A percentile compares a stretch with the other conserved stretches of the same genome.
Conservation (phyloP, 2,888 invertebrate genomes). For the Volucella zonaria region DNA sequence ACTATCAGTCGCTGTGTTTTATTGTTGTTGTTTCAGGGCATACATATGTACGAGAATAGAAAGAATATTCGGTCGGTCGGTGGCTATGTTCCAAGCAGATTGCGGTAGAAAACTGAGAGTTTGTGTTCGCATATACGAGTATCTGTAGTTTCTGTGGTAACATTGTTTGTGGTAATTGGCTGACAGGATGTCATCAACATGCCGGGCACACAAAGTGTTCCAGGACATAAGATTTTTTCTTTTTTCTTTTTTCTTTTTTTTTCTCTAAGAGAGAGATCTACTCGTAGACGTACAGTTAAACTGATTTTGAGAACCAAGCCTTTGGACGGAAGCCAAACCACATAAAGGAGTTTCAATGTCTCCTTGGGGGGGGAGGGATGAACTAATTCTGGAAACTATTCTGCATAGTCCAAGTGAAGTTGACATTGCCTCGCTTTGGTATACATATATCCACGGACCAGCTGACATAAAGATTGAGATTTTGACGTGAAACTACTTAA, state of each 20-base stretch:
- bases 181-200: conserved; percentile 64
- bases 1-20: conserved; percentile 28
- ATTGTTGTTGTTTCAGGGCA: not conserved
- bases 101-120: conserved; percentile 50
- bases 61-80: conserved; percentile 1
- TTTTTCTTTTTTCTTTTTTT: not conserved
- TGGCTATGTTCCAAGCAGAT: conserved; percentile 51
- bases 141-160: conserved; percentile 26
- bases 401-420: not conserved
- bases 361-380: conserved; percentile 22
- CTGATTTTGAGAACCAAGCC: conserved; percentile 12
- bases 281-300: conserved; percentile 6
- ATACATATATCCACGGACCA: not conserved
- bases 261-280: not conserved
- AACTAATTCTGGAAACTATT: not conserved
- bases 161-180: conserved; percentile 41
- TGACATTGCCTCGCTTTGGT: conserved; percentile 26
- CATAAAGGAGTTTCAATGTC: conserved; percentile 52
- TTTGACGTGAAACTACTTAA: conserved; percentile 2
- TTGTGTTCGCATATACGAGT: conserved; percentile 16
- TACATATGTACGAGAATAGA: not conserved
- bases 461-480: conserved; percentile 14
- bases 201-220: conserved; percentile 14
- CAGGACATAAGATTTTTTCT: not conserved
- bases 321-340: conserved; percentile 48